Percentiles rank a stretch among this genome's conserved stretches.
Conservation (phyloP, 2,113 vertebrate species). For the Carettochelys insculpta region DNA sequence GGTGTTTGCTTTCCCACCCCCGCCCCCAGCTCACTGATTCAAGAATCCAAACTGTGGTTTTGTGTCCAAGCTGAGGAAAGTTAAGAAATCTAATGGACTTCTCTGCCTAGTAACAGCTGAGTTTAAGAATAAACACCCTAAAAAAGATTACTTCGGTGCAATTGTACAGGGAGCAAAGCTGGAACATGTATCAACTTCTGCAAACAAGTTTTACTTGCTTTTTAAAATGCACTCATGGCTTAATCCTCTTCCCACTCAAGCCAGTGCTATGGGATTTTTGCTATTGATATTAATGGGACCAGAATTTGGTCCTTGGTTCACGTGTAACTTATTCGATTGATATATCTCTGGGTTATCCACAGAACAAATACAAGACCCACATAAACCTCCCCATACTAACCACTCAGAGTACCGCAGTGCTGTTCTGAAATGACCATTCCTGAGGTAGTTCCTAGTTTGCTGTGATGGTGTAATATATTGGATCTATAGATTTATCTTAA, state of each 20-base stretch:
- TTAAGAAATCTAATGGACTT: conserved; percentile 21
- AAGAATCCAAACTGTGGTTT: not conserved
- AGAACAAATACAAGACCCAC: not conserved
- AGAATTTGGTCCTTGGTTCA: accelerated
- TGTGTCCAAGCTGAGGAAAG: not conserved
- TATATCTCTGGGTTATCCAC: not conserved
- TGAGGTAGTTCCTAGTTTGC: not conserved
- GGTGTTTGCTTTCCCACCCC: not conserved
- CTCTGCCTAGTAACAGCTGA: conserved; percentile 29
- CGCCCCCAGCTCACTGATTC: not conserved
- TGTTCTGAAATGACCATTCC: not conserved
- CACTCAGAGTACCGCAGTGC: not conserved
- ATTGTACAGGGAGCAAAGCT: not conserved
- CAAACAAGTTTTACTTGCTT: not conserved
- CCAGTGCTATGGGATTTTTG: not conserved
- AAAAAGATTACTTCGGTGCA: not conserved
- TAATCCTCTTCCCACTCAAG: not conserved
- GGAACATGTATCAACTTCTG: conserved; percentile 15
- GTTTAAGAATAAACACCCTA: conserved; percentile 26
- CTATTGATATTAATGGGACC: not conserved
- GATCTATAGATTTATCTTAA: not conserved
- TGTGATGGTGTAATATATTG: not conserved
- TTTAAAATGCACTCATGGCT: not conserved
- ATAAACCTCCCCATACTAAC: not conserved
- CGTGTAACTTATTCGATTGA: not conserved